A percentile compares a stretch with the other conserved stretches of the same genome.
Conservation (phyloP, 2,797 vertebrate genomes). For the Cryptoprocta ferox region DNA sequence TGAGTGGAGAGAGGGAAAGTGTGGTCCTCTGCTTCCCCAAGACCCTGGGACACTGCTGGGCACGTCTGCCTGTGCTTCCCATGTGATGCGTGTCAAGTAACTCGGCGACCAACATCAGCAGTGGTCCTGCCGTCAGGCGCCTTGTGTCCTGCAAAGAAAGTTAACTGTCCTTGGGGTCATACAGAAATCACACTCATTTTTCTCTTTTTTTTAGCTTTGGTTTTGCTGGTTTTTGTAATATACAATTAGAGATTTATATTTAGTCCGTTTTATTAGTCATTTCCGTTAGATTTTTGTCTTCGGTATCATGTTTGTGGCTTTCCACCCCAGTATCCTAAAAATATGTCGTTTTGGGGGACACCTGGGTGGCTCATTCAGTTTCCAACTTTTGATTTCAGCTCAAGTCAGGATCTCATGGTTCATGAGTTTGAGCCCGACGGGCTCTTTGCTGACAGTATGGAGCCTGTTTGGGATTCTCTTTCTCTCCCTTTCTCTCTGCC, state of each 20-base stretch:
- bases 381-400: too few species aligned
- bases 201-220: background rate
- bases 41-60: background rate
- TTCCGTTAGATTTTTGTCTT: background rate
- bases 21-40: background rate
- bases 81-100: background rate
- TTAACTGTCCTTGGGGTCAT: background rate
- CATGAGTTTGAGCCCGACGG: too few species aligned
- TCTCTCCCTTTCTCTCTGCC: too few species aligned
- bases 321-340: background rate
- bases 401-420: too few species aligned
- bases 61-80: background rate
- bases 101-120: background rate
- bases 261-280: background rate
- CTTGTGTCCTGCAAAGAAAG: background rate
- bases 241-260: background rate
- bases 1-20: background rate
- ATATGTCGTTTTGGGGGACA: background rate
- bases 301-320: background rate
- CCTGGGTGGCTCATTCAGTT: too few species aligned
- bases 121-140: background rate
- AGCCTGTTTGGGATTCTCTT: too few species aligned
- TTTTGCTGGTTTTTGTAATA: background rate
- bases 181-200: background rate
- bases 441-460: too few species aligned